These are phyloP conservation scores for Microchrysa polita DNA, from an alignment of 2,888 invertebrate species.

Conservation along the genomic window DNA sequence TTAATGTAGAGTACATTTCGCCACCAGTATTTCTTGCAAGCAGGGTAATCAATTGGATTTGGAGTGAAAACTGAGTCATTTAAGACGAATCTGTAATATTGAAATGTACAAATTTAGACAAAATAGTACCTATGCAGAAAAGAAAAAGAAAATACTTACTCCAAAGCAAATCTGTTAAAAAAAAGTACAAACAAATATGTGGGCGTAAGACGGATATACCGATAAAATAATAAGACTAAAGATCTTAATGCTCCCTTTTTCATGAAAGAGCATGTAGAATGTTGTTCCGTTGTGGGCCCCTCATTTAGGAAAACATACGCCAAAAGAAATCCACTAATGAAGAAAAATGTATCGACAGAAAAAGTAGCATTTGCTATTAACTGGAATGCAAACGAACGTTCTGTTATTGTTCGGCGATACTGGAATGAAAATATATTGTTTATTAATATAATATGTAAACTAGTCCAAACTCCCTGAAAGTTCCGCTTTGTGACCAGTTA, in stretches of 20 bases:
- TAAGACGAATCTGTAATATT: conserved; percentile 70
- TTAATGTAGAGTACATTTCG: conserved; percentile 84
- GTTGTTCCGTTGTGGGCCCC: conserved; percentile 64
- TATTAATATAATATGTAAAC: too few relatives aligned
- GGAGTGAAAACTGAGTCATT: conserved; percentile 79
- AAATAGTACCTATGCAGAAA: too few relatives aligned
- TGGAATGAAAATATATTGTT: conserved; percentile 60
- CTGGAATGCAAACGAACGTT: conserved; percentile 81
- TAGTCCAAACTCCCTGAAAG: too few relatives aligned
- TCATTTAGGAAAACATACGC: conserved; percentile 77
- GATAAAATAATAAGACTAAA: conserved; percentile 66
- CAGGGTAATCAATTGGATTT: conserved; percentile 74
- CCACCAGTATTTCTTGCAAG: conserved; percentile 85
- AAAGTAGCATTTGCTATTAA: conserved; percentile 86
- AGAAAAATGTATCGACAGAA: conserved; percentile 88
- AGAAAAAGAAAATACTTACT: conserved; percentile 56
- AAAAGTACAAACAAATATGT: conserved; percentile 83
- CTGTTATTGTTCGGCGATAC: conserved; percentile 76
- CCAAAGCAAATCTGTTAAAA: conserved; percentile 75
- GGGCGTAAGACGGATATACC: conserved; percentile 80
- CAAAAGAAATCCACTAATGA: conserved; percentile 83
- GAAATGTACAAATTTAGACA: too few relatives aligned
- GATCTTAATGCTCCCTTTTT: conserved; percentile 55
- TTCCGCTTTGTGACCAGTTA: too few relatives aligned
- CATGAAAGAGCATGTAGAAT: conserved; percentile 54